Base-by-base conservation (phyloP, 2,888 invertebrate genomes). In the Papilio elwesi region DNA sequence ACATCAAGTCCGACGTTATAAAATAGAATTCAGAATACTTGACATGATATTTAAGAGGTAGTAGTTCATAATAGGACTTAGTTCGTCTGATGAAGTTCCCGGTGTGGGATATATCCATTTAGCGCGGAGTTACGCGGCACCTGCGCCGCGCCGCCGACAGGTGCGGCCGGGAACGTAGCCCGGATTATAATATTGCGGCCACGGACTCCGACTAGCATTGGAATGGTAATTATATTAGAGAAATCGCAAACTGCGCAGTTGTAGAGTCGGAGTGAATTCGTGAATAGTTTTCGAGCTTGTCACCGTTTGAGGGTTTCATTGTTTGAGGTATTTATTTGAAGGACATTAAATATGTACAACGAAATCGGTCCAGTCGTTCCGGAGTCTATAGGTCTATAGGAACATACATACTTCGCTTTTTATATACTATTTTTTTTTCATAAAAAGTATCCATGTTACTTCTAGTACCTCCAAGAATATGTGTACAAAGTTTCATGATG, bases 151-250 rank as follows among this genome's bases (percentile, higher is more conserved):
- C 38, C 38, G 48, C 6, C 65, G 70, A 13, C 70, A 71, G 70
- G 70, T 71, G 70, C 64, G 64, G 16, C 43, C 70, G 70, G 48
- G 49, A 68, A 59, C 51, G 64, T 53, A 47, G 48, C 49, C 64
- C 9, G 55, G 65, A 66, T 71, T 71, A 71, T 65, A 57, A 71
- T 71, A 71, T 71, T 49, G 55, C 12, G 68, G 12, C n/a, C 47
- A 6, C 68, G 59, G 51, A 49, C n/a, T 47, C 12, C 64, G 64
- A 47, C 64, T 55, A 26, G 51, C 57, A 71, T 65, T 57, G 70
- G 36, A 43, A 71, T 66, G 55, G 57, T 71, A 66, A 71, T 71
- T 71, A 71, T 49, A 49, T 57, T 57, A 48, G 2, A 9, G 36
- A 55, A 64, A 64, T 9, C 55, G 26, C 64, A 48, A 55, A 70